Evolutionary conservation across 2,888 invertebrate genomes (phyloP), one percentile per base, ranked within the genome.

Genomic region (Lamellibrachia satsuma): DNA sequence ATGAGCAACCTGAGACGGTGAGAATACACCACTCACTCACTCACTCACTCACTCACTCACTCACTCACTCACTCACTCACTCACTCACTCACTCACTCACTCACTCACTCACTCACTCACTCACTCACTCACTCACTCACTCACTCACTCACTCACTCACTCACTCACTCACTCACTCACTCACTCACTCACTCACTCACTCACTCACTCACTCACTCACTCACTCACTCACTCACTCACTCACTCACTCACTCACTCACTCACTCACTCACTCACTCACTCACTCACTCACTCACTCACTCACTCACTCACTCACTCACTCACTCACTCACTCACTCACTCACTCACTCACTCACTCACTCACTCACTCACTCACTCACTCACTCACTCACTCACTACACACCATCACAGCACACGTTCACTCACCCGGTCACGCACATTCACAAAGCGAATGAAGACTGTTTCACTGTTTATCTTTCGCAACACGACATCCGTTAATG

Each of bases 171-270:
- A 75, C 15, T 1, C 75, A 75, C 75, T 75, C 75, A 75, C 0
- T 75, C 22, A 75, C n/a, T 75, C 75, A 75, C 75, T 75, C 75
- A 75, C 75, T 75, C 75, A 22, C 75, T 75, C 75, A 22, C 75
- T 75, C 75, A 22, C 75, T 75, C 75, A 22, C 75, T 75, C 75
- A 75, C 75, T 75, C 75, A 75, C 75, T 60, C 75, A 75, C 75
- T 75, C 75, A 75, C 75, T 75, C 75, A 75, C 75, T 75, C 75
- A 75, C 75, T 75, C 75, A 75, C 75, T 75, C 75, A 75, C 75
- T 75, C 75, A 75, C 75, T 75, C 75, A 75, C 75, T 75, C 75
- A 75, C 75, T 75, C 75, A 75, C 75, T 75, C 75, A 75, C 75
- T 75, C 75, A 75, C 75, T 75, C 75, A 75, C 75, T 75, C 75